Conservation (phyloP, 2,888 invertebrate species). For the Drosophila stalkeri region DNA sequence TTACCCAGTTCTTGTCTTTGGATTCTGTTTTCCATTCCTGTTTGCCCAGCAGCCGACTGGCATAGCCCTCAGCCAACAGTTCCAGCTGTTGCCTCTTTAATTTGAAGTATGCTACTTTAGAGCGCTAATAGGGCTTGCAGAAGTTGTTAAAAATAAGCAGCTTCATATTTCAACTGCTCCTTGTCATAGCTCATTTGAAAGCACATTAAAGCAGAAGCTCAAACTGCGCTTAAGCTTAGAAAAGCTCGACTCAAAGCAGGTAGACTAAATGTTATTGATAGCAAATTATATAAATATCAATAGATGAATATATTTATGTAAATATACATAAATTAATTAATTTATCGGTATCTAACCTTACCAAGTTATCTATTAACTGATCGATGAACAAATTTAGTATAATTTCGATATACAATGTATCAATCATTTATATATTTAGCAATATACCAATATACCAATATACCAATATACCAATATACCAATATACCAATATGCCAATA, state of each 20-base stretch:
- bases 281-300: background rate
- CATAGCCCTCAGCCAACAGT: background rate
- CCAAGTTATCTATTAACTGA: too few relatives aligned
- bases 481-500: background rate
- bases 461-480: background rate
- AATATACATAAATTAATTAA: background rate
- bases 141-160: background rate
- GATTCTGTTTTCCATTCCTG: constrained; percentile 18
- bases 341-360: too few relatives aligned
- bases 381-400: too few relatives aligned
- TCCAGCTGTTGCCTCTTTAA: constrained; percentile 31
- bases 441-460: background rate
- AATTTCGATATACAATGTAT: too few relatives aligned
- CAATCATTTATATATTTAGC: too few relatives aligned
- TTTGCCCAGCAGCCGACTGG: constrained; percentile 6
- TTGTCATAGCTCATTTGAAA: background rate
- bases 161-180: background rate
- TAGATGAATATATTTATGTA: background rate
- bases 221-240: background rate
- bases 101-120: constrained; percentile 1
- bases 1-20: constrained; percentile 28
- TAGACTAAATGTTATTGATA: background rate
- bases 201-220: background rate
- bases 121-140: background rate
- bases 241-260: background rate